Evolutionary conservation across 2,888 invertebrate genomes (phyloP).

Genomic region (Leptinotarsa rubiginosa): DNA sequence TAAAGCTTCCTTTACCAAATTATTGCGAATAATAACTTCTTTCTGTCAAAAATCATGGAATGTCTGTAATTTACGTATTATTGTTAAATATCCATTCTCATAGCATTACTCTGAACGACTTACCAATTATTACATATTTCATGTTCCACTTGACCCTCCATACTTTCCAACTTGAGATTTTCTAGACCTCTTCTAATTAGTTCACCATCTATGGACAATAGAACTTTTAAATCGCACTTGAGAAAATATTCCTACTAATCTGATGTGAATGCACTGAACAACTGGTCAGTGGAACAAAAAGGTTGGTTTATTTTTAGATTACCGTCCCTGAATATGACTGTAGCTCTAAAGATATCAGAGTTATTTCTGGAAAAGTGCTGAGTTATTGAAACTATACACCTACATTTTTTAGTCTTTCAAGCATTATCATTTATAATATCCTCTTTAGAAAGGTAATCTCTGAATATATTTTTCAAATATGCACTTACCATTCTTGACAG

Average conservation of each 20-base stretch:
- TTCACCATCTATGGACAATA: slow-evolving; percentile 32
- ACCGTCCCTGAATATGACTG: slow-evolving; percentile 49
- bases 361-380: slow-evolving; percentile 45
- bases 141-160: slow-evolving; percentile 54
- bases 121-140: slow-evolving; percentile 61
- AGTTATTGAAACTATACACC: slow-evolving; percentile 40
- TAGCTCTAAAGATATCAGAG: slow-evolving; percentile 48
- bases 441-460: no score
- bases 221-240: slow-evolving; percentile 18
- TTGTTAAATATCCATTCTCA: neutral
- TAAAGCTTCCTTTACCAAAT: no score
- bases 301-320: slow-evolving; percentile 46
- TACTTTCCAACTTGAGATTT: slow-evolving; percentile 30
- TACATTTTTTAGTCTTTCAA: neutral
- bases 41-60: neutral
- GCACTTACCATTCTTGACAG: no score
- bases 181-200: slow-evolving; percentile 9
- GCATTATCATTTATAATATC: no score
- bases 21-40: no score
- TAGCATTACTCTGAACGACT: slow-evolving; percentile 45
- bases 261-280: slow-evolving; percentile 46
- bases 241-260: slow-evolving; percentile 34
- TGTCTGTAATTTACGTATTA: neutral
- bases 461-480: no score
- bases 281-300: slow-evolving; percentile 48